Conservation (phyloP, 2,888 invertebrate species). For the Scrobipalpa costella region DNA sequence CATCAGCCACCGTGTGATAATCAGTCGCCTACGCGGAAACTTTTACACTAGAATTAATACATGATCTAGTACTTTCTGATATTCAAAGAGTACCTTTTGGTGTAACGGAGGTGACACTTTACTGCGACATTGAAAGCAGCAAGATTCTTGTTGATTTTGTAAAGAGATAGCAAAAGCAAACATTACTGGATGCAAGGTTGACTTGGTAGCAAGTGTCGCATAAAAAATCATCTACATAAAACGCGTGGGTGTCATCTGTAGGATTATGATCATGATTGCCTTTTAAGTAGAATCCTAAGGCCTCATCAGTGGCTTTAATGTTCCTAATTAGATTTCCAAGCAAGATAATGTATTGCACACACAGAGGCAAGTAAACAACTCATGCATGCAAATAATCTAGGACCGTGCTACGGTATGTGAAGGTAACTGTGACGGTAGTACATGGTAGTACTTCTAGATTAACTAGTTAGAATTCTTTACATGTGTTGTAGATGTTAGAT, state of each 20-base stretch:
- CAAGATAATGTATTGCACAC: constrained; percentile 3
- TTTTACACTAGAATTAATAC: constrained; percentile 37
- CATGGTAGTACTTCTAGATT: neutral
- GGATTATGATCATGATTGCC: constrained; percentile 4
- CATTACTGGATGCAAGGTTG: neutral
- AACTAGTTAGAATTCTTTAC: constrained; percentile 1
- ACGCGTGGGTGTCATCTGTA: constrained; percentile 1
- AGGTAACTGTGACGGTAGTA: constrained; percentile 2
- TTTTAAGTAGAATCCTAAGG: neutral
- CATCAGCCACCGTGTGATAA: constrained; percentile 63
- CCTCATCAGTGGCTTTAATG: neutral
- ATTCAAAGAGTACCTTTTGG: too few relatives aligned
- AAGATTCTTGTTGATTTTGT: constrained; percentile 5
- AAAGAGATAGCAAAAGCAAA: neutral
- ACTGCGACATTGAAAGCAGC: too few relatives aligned
- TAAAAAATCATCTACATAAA: neutral
- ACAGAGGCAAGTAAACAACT: constrained; percentile 15
- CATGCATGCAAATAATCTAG: constrained; percentile 25
- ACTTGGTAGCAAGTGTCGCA: constrained; percentile 5
- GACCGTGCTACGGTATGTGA: constrained; percentile 1
- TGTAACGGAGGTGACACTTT: neutral
- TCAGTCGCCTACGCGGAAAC: constrained; percentile 53
- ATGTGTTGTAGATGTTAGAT: too few relatives aligned
- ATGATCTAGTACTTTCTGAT: constrained; percentile 10
- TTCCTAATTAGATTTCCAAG: constrained; percentile 8